Evolutionary conservation across 2,797 vertebrate genomes (phyloP).

Genomic region (Sebastes umbrosus): DNA sequence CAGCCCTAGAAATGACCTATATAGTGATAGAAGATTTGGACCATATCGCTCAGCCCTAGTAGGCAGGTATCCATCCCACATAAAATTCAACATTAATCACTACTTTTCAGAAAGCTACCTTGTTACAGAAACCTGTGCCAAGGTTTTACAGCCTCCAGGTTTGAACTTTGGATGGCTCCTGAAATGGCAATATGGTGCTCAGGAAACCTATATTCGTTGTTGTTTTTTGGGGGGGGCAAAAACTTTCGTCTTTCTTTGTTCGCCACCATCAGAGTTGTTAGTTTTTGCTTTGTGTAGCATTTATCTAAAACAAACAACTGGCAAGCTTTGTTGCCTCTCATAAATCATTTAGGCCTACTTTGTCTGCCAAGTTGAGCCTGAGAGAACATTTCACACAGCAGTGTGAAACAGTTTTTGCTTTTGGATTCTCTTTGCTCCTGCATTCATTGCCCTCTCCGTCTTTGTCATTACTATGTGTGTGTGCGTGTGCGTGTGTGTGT

Average conservation of each 20-base stretch:
- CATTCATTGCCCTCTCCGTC: slow-evolving; percentile 12
- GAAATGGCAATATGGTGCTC: slow-evolving; percentile 10
- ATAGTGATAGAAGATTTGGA: no score
- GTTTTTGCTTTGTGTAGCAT: slow-evolving; percentile 63
- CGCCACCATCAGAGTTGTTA: slow-evolving; percentile 53
- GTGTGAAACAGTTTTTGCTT: slow-evolving; percentile 42
- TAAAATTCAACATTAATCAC: background rate
- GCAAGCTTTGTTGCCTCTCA: slow-evolving; percentile 61
- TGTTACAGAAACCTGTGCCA: slow-evolving; percentile 10
- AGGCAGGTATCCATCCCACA: background rate
- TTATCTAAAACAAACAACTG: slow-evolving; percentile 73
- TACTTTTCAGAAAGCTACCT: slow-evolving; percentile 20
- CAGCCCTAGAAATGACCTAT: no score
- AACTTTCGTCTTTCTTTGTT: slow-evolving; percentile 41
- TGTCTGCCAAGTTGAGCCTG: slow-evolving; percentile 64
- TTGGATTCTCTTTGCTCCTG: slow-evolving; percentile 38
- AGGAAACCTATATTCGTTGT: slow-evolving; percentile 6
- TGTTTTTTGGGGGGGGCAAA: background rate
- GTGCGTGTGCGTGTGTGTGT: background rate
- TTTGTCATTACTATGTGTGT: slow-evolving; percentile 3
- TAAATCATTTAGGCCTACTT: slow-evolving; percentile 73
- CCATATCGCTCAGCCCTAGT: no score
- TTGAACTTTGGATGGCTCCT: slow-evolving; percentile 11
- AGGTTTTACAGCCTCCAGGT: slow-evolving; percentile 12
- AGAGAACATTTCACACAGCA: slow-evolving; percentile 57